Evolutionary conservation across 1,140 invertebrate species (phyloP).

Genomic region (Scylla paramamosain): DNA sequence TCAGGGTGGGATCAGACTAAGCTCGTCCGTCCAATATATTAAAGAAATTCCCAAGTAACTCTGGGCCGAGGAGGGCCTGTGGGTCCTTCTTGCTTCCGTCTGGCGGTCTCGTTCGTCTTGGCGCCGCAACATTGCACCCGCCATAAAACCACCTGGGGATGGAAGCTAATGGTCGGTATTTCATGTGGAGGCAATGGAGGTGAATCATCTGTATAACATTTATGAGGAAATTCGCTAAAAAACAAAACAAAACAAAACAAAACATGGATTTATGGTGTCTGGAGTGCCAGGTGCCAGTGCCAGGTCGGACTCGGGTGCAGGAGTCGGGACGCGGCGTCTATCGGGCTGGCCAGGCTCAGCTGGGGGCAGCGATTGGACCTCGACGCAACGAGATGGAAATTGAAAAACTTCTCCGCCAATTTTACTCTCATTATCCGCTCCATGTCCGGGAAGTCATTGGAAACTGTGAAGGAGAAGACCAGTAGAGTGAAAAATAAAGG

Average conservation of each 20-base stretch:
- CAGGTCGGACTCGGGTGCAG: neutral
- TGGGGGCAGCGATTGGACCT: conserved; percentile 56
- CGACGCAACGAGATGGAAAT: conserved; percentile 58
- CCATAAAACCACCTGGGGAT: neutral
- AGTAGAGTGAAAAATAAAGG: conserved; percentile 26
- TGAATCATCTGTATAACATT: neutral
- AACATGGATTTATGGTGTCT: neutral
- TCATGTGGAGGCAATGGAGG: neutral
- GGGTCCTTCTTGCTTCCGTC: neutral
- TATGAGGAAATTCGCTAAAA: neutral
- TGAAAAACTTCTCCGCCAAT: conserved; percentile 65
- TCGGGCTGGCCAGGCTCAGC: conserved; percentile 59
- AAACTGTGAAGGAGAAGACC: conserved; percentile 39
- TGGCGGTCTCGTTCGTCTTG: neutral
- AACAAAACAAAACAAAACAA: too few species aligned
- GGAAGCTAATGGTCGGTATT: neutral
- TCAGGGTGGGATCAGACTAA: neutral
- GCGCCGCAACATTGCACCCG: neutral
- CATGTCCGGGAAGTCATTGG: conserved; percentile 44
- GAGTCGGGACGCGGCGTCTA: neutral
- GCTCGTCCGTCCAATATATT: conserved; percentile 3
- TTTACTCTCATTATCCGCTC: conserved; percentile 67
- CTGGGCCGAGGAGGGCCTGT: neutral
- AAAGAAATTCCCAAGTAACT: neutral
- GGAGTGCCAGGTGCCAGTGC: neutral